Percentiles rank a stretch among this genome's conserved stretches.
Evolutionary conservation across 2,888 invertebrate species (phyloP).

Genomic region (Nasonia oneida): DNA sequence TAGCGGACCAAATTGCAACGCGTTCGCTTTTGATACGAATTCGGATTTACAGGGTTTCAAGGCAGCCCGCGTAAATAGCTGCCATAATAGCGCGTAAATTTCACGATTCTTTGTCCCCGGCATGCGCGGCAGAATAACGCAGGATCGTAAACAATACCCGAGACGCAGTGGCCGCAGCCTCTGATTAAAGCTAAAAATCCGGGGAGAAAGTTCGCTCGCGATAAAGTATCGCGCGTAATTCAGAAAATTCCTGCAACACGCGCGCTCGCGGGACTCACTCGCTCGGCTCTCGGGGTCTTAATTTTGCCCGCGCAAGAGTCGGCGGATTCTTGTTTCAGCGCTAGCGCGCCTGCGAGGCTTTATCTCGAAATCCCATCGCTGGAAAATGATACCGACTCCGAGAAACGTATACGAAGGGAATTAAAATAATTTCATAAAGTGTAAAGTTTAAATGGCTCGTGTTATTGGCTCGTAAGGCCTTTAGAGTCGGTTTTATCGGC

Average conservation of each 20-base stretch:
- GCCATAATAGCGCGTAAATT: not conserved
- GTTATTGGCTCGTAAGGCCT: slow-evolving; percentile 58
- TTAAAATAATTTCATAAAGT: slow-evolving; percentile 62
- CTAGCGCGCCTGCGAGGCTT: not conserved
- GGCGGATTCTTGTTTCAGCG: slow-evolving; percentile 30
- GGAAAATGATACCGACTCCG: slow-evolving; percentile 42
- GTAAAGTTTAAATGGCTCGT: slow-evolving; percentile 61
- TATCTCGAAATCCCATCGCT: slow-evolving; percentile 54
- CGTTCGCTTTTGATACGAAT: not conserved
- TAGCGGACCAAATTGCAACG: not conserved
- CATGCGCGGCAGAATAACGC: not conserved
- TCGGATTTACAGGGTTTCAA: not conserved
- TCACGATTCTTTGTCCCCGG: not conserved
- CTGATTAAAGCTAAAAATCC: slow-evolving; percentile 50
- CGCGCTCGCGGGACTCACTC: slow-evolving; percentile 1
- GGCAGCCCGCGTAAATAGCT: not conserved
- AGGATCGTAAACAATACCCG: not conserved
- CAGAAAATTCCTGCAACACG: slow-evolving; percentile 44
- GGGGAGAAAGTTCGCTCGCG: slow-evolving; percentile 53
- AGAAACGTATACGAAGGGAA: slow-evolving; percentile 47
- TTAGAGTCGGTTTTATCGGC: slow-evolving; percentile 56
- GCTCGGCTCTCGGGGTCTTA: slow-evolving; percentile 27
- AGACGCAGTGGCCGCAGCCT: not conserved
- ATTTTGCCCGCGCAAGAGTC: slow-evolving; percentile 24
- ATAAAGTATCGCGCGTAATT: slow-evolving; percentile 57